phyloP scores from a whole-genome alignment of 1,140 invertebrate species.

The Drosophila murphyi region DNA sequence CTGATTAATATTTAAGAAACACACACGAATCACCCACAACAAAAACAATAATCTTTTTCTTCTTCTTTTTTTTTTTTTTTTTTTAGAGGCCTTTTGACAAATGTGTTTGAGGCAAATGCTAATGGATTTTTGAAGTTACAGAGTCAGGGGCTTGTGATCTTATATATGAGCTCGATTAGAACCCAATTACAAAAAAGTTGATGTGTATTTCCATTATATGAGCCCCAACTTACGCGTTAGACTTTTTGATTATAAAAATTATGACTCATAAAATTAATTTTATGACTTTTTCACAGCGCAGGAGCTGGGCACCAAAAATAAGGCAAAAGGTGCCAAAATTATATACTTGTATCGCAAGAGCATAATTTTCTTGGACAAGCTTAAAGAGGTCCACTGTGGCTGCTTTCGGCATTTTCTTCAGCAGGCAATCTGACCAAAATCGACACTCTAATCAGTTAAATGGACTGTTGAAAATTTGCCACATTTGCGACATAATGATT shows the following conservation, averaged over 20 bases:
- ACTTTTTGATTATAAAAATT: slow-evolving; percentile 75
- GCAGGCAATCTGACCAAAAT: slow-evolving; percentile 59
- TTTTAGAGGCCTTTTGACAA: slow-evolving; percentile 59
- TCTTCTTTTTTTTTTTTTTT: not conserved
- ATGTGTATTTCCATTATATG: slow-evolving; percentile 24
- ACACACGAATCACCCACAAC: slow-evolving; percentile 65
- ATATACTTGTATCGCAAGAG: slow-evolving; percentile 27
- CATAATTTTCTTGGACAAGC: slow-evolving; percentile 67
- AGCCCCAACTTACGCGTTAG: slow-evolving; percentile 38
- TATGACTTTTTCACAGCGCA: slow-evolving; percentile 69
- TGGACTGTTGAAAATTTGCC: slow-evolving; percentile 80
- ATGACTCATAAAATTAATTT: slow-evolving; percentile 79
- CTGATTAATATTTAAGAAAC: slow-evolving; percentile 66
- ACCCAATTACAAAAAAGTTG: slow-evolving; percentile 68
- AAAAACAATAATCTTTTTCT: slow-evolving; percentile 14
- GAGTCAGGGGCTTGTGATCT: slow-evolving; percentile 13
- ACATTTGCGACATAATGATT: slow-evolving; percentile 60
- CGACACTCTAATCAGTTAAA: slow-evolving; percentile 78
- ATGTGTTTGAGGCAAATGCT: slow-evolving; percentile 58
- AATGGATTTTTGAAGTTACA: slow-evolving; percentile 56
- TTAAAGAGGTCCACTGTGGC: slow-evolving; percentile 43
- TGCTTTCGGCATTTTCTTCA: slow-evolving; percentile 55
- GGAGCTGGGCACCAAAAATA: slow-evolving; percentile 23
- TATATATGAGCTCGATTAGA: slow-evolving; percentile 70
- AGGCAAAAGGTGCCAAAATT: slow-evolving; percentile 71